Base-by-base conservation (phyloP, 2,888 invertebrate species). In the Dicranocentrus wangi region DNA sequence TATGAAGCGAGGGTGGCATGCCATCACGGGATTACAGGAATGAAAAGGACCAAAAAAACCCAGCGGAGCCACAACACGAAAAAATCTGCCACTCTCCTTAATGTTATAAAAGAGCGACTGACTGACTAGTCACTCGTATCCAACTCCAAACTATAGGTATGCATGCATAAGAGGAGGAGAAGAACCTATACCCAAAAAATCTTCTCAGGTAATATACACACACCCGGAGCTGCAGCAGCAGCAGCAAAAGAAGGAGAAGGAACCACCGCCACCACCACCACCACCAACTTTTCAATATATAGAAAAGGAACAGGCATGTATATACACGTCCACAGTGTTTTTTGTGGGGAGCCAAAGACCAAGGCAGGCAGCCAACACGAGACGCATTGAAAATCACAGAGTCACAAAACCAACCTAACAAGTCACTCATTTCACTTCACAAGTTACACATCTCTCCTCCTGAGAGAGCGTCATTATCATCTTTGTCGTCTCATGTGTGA, bases 1-100 rank as follows among this genome's bases (percentile, higher is more conserved):
- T 71, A 68, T 81, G 79, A 82, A 85, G 86, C 83, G 86, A 86
- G 86, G 86, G 86, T 86, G 86, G 86, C 83, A 84, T 73, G 68
- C 51, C 77, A 69, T 77, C 71, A 79, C 66, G 71, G 66, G 71
- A 71, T 79, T 79, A 71, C 42, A 75, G 66, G 55, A 75, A 51
- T 21, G 55, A 75, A 55, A 15, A 23, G 15, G 1, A 63, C 71
- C 61, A 61, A 47, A 61, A 75, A 76, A 69, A 32, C 19, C 25
- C 51, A 69, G 53, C 25, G 39, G 43, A 63, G 70, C 63, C 78
- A 78, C 70, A 71, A 71, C n/a, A n/a, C n/a, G n/a, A n/a, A n/a
- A 47, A 65, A 71, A 28, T 42, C 55, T 58, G 60, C 66, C 75
- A 76, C 75, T 65, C 42, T 53, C n/a, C 28, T 23, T 42, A 32